Evolutionary conservation across 2,797 vertebrate genomes (phyloP).

Genomic region (Buceros bicornis): DNA sequence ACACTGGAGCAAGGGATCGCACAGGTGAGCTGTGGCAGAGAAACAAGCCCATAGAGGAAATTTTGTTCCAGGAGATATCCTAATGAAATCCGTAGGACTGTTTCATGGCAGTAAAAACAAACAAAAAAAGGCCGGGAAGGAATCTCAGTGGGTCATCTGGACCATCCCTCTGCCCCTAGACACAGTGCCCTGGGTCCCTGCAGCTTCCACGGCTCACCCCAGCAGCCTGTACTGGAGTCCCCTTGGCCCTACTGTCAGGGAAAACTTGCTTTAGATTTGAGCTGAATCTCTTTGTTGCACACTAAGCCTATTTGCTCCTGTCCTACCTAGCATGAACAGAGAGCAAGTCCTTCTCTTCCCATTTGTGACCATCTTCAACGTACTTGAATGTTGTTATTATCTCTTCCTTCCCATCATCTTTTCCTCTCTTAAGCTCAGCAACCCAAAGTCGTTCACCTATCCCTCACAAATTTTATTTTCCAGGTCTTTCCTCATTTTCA

Average conservation of each 20-base stretch:
- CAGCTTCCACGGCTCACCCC: neutral
- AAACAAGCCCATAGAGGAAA: neutral
- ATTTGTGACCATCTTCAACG: rapidly evolving
- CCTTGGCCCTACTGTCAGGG: neutral
- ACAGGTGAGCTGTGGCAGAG: neutral
- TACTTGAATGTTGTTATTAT: neutral
- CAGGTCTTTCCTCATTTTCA: neutral
- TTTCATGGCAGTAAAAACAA: neutral
- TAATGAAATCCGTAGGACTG: neutral
- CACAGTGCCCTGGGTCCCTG: neutral
- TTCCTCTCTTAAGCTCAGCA: neutral
- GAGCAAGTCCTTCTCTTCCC: neutral
- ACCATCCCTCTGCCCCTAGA: neutral
- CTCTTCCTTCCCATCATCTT: neutral
- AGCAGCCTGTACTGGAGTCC: neutral
- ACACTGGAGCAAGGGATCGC: neutral
- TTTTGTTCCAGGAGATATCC: neutral
- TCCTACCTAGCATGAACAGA: neutral
- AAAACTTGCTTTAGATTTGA: neutral
- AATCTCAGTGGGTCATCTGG: neutral
- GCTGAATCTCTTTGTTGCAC: neutral
- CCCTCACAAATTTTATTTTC: neutral
- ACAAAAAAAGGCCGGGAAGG: neutral
- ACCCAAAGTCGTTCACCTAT: neutral
- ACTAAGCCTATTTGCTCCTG: neutral